These are phyloP conservation scores for Odobenus rosmarus DNA, from an alignment of 2,113 vertebrate species.

Conservation along the genomic window DNA sequence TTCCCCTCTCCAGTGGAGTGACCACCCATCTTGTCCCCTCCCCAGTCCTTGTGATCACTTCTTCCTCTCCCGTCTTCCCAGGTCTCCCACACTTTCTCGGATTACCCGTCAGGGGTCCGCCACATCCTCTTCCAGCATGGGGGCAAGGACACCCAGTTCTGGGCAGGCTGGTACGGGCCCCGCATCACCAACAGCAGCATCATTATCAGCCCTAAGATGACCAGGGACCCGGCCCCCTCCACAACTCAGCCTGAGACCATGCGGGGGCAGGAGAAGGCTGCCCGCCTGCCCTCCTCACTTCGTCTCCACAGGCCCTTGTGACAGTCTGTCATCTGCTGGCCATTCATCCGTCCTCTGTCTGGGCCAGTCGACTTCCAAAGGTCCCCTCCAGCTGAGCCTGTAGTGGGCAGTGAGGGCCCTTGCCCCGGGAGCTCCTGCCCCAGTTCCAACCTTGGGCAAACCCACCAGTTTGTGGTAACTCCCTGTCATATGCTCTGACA, in stretches of 20 bases:
- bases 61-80: conserved; percentile 69
- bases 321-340: neutral
- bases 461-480: neutral
- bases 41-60: neutral
- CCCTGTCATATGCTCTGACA: neutral
- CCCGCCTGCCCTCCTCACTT: neutral
- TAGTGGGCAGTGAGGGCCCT: neutral
- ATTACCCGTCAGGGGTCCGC: conserved; percentile 92
- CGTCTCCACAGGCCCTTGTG: too few species aligned
- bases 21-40: neutral
- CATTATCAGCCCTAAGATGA: conserved; percentile 82
- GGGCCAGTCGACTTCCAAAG: neutral
- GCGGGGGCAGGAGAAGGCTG: neutral
- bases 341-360: neutral
- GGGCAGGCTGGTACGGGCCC: conserved; percentile 95
- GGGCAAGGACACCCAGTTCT: conserved; percentile 92
- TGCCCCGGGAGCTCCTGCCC: neutral
- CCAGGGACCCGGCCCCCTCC: neutral
- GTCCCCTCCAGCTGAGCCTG: neutral
- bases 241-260: fast-evolving
- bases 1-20: neutral
- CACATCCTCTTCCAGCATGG: conserved; percentile 91
- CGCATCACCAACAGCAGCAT: conserved; percentile 94
- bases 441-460: neutral
- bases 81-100: conserved; percentile 91